Evolutionary conservation across 2,888 invertebrate genomes (phyloP).

Genomic region (Aproaerema taeniolella): DNA sequence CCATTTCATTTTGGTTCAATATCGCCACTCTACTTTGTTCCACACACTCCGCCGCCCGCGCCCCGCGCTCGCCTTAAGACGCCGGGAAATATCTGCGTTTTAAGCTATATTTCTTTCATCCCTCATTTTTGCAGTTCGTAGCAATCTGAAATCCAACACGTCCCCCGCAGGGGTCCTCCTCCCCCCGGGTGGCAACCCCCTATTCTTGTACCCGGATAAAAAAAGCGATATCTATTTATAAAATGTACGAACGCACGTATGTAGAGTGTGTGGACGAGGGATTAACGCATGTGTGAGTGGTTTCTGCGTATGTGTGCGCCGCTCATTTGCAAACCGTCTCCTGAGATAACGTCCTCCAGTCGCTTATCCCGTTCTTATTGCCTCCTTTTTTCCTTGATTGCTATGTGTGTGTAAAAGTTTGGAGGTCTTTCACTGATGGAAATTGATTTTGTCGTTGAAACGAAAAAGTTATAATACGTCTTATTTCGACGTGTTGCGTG

Average conservation of each 20-base stretch:
- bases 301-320: constrained; percentile 50
- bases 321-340: constrained; percentile 78
- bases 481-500: constrained; percentile 35
- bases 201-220: constrained; percentile 76
- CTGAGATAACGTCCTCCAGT: constrained; percentile 74
- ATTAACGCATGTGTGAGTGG: constrained; percentile 49
- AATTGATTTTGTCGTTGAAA: constrained; percentile 63
- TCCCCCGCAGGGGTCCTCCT: constrained; percentile 69
- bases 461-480: constrained; percentile 55
- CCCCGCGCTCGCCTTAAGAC: constrained; percentile 66
- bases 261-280: constrained; percentile 59
- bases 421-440: constrained; percentile 58
- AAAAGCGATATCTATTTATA: constrained; percentile 78
- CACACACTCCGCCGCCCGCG: constrained; percentile 67
- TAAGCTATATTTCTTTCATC: constrained; percentile 80
- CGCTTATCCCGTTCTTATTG: constrained; percentile 75
- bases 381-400: constrained; percentile 73
- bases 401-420: constrained; percentile 68
- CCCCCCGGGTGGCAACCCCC: constrained; percentile 65
- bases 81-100: constrained; percentile 79
- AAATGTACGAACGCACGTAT: constrained; percentile 69
- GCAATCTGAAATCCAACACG: constrained; percentile 79
- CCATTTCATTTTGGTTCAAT: constrained; percentile 77
- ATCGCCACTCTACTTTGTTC: constrained; percentile 77
- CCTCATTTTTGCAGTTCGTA: constrained; percentile 80